phyloP scores from a whole-genome alignment of 2,113 vertebrate species.

The Ictalurus furcatus region DNA sequence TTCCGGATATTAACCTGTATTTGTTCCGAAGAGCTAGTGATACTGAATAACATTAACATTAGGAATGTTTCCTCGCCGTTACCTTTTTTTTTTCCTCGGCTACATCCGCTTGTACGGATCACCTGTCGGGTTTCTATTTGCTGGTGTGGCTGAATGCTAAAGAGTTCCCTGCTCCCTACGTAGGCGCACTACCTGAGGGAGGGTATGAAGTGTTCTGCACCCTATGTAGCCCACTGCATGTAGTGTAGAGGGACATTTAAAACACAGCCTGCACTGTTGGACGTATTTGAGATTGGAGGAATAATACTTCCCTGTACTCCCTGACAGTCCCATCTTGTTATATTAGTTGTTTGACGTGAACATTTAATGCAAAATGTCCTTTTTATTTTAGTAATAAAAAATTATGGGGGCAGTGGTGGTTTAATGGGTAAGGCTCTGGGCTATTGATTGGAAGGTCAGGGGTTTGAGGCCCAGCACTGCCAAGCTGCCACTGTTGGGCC shows the following conservation, averaged over 20 bases:
- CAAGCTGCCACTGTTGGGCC: no score
- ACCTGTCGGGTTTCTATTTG: background rate
- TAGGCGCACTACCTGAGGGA: background rate
- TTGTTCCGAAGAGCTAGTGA: background rate
- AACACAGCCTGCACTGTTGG: background rate
- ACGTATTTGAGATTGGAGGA: background rate
- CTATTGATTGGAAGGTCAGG: no score
- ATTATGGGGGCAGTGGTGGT: no score
- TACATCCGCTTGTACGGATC: background rate
- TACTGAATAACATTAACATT: background rate
- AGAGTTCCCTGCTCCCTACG: background rate
- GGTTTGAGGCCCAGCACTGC: no score
- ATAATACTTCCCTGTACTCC: no score
- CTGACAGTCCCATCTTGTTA: background rate
- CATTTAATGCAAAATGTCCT: background rate
- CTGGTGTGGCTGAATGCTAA: background rate
- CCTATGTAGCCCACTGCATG: background rate
- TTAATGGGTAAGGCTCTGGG: no score
- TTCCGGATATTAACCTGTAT: background rate
- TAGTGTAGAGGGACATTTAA: background rate
- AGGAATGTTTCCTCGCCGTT: background rate
- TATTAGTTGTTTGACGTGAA: background rate
- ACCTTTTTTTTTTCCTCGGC: background rate
- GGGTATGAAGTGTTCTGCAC: background rate
- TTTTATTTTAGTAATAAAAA: no score